Percentiles rank a stretch among this genome's conserved stretches.
Conservation (phyloP, 2,888 invertebrate species). For the Xanthia icteritia region DNA sequence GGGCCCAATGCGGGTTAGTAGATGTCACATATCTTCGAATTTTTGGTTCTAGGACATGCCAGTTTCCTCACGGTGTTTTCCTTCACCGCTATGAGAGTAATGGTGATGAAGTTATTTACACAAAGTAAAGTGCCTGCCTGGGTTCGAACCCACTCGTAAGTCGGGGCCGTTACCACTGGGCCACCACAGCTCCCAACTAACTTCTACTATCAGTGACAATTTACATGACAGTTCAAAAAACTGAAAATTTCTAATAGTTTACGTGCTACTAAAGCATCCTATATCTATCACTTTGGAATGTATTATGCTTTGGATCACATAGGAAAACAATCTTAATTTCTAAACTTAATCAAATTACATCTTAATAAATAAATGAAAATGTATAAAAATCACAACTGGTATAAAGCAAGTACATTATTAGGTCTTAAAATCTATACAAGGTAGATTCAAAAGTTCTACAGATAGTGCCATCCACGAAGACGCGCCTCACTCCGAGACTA, state of each 20-base stretch:
- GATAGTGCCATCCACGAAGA: too few relatives aligned
- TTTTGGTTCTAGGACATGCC: too few relatives aligned
- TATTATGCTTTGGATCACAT: constrained; percentile 59
- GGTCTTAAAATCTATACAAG: not conserved
- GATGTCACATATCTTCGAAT: too few relatives aligned
- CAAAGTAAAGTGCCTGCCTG: too few relatives aligned
- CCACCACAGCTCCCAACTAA: too few relatives aligned
- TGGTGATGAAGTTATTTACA: too few relatives aligned
- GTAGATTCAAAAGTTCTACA: not conserved
- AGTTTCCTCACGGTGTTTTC: too few relatives aligned
- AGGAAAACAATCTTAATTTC: constrained; percentile 25
- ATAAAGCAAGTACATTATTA: constrained; percentile 9
- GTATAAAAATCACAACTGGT: constrained; percentile 28
- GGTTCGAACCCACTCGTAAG: too few relatives aligned
- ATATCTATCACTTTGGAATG: constrained; percentile 49
- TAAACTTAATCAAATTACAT: constrained; percentile 8
- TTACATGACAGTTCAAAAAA: not conserved
- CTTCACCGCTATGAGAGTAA: too few relatives aligned
- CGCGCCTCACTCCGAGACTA: too few relatives aligned
- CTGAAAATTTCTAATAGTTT: not conserved
- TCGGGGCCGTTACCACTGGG: too few relatives aligned
- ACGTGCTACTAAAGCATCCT: not conserved
- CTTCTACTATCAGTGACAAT: not conserved
- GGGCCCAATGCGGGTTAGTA: too few relatives aligned
- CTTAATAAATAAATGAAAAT: constrained; percentile 5